Evolutionary conservation across 1,140 invertebrate species (phyloP), one percentile per base, ranked within the genome.

Genomic region (Drosophila leontia): DNA sequence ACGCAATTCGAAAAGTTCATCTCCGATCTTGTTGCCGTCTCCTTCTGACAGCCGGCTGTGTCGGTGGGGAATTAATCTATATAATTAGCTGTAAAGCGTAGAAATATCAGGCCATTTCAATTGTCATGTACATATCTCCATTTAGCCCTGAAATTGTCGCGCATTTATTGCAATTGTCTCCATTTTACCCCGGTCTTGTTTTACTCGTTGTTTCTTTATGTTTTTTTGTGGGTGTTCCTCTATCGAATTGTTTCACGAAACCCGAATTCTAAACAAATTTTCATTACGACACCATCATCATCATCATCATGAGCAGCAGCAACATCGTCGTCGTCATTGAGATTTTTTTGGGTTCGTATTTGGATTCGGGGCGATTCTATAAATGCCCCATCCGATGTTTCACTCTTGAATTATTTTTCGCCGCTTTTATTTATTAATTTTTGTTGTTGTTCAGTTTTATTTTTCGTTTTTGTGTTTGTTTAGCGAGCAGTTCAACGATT

Each of bases 1-100:
- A 87, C 83, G 83, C 84, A 87, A 87, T 87, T 83, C 72, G 51
- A 75, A 76, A 76, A 76, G 71, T 84, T 86, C 79, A 70, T 69
- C 72, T 65, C 69, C 47, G 70, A 79, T 82, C 60, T 62, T 62
- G 50, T 55, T 60, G 41, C 48, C 23, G 11, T 65, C 65, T 17
- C 15, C n/a, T 44, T 34, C 61, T 9, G 3, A 7, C 62, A n/a
- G 34, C 23, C 59, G 17, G 13, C 19, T 59, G 29, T 57, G 34
- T 53, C 74, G 74, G 35, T 41, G 60, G 75, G 55, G 63, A 80
- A 88, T 88, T 78, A 80, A 80, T 71, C 80, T 74, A 75, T 83
- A 83, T 88, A 84, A 88, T 83, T 87, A 67, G 67, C 72, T 78
- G 57, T 67, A 61, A 69, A 87, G 59, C 75, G 70, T 76, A 64